Base-by-base conservation (phyloP, 2,797 vertebrate species). In the Manis javanica region DNA sequence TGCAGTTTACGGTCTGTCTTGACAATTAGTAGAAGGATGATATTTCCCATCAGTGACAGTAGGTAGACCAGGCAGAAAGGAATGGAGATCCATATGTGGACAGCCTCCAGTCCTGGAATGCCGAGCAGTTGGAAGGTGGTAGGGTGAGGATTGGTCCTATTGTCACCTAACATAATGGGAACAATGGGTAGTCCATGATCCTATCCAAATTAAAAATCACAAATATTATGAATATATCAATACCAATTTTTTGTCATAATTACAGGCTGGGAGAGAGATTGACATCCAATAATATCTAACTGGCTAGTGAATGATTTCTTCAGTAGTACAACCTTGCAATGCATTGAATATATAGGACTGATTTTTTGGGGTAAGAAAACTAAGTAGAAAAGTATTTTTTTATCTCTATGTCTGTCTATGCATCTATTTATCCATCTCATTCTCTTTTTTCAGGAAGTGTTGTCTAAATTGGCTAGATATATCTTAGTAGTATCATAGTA, bases 51-150 rank as follows among this genome's bases (percentile, higher is more conserved):
- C n/a, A 97, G 61, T n/a, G 93, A 91, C 31, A 92, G 11, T 18
- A 96, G 4, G 55, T 97, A 95, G 53, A 95, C 84, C 15, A 97
- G 55, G 57, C 84, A 91, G 81, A 97, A 97, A 78, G 95, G 93
- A 10, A 97, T 94, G 42, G 95, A 96, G 31, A 96, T 96, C 95
- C 88, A 95, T 42, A 78, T 29, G 4, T 97, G 96, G 31, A 16
- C 46, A 92, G 74, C 46, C 34, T 96, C 91, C 55, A 96, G 23
- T n/a, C 95, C 95, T 81, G 95, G 96, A 46, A 96, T 96, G 13
- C 95, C 95, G 86, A 94, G 77, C 34, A 97, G 55, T 64, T 96
- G 59, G 34, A 97, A 94, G 31, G 19, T 66, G 24, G 26, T 12
- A 82, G 91, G 84, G 61, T 68, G 91, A 72, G 89, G 16, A 53